phyloP scores from a whole-genome alignment of 2,797 vertebrate species.

The Gouania willdenowi region DNA sequence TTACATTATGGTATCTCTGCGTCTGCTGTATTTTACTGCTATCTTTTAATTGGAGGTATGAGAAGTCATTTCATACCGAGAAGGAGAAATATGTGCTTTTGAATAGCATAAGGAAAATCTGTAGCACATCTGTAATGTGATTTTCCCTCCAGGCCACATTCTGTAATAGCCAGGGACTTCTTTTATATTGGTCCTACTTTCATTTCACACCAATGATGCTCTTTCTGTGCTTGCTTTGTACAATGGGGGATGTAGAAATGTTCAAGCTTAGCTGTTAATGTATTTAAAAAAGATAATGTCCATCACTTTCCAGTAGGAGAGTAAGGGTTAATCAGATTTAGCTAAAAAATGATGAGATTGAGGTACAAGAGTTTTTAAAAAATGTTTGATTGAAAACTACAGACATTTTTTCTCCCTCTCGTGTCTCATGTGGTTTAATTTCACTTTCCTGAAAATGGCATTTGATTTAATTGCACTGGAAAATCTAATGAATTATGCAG shows the following conservation, averaged over 20 bases:
- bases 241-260: conserved; percentile 48
- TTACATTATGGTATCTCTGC: conserved; percentile 45
- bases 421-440: conserved; percentile 36
- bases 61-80: conserved; percentile 48
- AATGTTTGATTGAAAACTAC: conserved; percentile 25
- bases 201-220: conserved; percentile 55
- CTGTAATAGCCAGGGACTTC: conserved; percentile 69
- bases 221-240: conserved; percentile 65
- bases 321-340: conserved; percentile 37
- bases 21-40: conserved; percentile 52
- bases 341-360: conserved; percentile 3
- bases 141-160: conserved; percentile 66
- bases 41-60: conserved; percentile 74
- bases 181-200: conserved; percentile 63
- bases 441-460: conserved; percentile 48
- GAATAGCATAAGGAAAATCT: conserved; percentile 59
- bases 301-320: conserved; percentile 45
- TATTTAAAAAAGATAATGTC: conserved; percentile 56
- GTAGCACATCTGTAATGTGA: conserved; percentile 57
- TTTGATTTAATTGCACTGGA: conserved; percentile 58
- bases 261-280: conserved; percentile 60
- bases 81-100: conserved; percentile 55
- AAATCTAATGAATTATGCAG: conserved; percentile 78
- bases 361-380: conserved; percentile 5
- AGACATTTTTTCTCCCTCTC: background rate